phyloP scores from a whole-genome alignment of 92 coral and sea anemone species.

The Pocillopora grandis region DNA sequence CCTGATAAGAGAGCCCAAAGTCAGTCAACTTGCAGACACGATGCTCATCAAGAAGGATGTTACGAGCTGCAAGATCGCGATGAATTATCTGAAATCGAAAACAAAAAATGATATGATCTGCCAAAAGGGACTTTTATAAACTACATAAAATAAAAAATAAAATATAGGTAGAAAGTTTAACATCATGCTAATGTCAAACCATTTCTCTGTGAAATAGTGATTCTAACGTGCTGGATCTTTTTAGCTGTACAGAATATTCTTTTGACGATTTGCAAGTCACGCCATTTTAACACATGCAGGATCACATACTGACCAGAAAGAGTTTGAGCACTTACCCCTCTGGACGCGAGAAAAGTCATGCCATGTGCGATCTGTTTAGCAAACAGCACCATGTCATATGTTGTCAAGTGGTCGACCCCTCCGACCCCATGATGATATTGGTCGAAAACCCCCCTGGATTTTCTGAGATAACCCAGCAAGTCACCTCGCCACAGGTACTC shows the following conservation, averaged over 20 bases:
- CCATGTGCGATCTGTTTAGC: not conserved
- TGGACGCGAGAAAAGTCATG: not conserved
- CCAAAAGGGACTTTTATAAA: not conserved
- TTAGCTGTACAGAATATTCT: too few relatives aligned
- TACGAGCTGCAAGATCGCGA: not conserved
- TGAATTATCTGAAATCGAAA: not conserved
- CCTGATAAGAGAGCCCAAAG: not conserved
- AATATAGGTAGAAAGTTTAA: too few relatives aligned
- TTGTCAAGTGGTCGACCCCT: too few relatives aligned
- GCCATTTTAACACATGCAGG: not conserved
- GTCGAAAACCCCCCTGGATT: conserved; percentile 2
- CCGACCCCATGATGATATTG: too few relatives aligned
- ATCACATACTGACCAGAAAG: not conserved
- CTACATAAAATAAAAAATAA: too few relatives aligned
- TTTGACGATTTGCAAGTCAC: too few relatives aligned
- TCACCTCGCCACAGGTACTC: conserved; percentile 17
- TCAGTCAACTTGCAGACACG: not conserved
- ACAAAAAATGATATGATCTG: too few relatives aligned
- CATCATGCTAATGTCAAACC: too few relatives aligned
- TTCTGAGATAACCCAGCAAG: conserved; percentile 14
- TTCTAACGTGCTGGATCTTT: too few relatives aligned
- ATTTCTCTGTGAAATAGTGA: too few relatives aligned
- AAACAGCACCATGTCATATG: too few relatives aligned
- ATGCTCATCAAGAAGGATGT: not conserved
- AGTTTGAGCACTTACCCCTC: not conserved